These are phyloP conservation scores for Octonoba sinensis DNA, from an alignment of 2,888 invertebrate species.

Conservation along the genomic window DNA sequence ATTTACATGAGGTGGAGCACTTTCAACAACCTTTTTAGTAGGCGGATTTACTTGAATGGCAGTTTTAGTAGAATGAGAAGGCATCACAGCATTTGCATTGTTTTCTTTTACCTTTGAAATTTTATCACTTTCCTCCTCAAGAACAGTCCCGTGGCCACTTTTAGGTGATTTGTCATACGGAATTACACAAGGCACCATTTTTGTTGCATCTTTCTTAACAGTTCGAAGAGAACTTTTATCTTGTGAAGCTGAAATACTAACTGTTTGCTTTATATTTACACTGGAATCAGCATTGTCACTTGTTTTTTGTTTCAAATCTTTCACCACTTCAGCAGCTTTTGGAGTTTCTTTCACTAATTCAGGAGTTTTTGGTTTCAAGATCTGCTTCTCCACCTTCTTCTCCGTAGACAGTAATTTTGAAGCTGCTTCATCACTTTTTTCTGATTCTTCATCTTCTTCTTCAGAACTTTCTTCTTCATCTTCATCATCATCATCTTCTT, in stretches of 20 bases:
- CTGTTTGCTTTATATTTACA: neutral
- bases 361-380: neutral
- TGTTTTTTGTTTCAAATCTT: neutral
- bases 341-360: neutral
- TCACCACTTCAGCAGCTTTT: neutral
- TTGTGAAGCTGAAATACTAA: neutral
- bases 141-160: constrained; percentile 16
- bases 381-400: constrained; percentile 9
- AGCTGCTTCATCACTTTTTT: constrained; percentile 35
- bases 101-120: constrained; percentile 19
- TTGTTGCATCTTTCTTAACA: constrained; percentile 40
- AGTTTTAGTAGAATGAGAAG: neutral
- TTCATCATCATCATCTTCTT: constrained; percentile 59
- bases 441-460: constrained; percentile 44
- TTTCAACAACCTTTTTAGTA: neutral
- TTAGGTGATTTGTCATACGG: constrained; percentile 53
- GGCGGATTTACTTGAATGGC: neutral
- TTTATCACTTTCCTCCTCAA: constrained; percentile 42
- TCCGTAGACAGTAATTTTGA: constrained; percentile 5
- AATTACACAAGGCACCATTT: constrained; percentile 57
- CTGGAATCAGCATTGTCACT: neutral
- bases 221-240: constrained; percentile 19
- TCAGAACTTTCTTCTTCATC: constrained; percentile 41
- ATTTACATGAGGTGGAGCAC: neutral
- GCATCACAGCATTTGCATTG: neutral